Evolutionary conservation across 2,888 invertebrate species (phyloP).

Genomic region (Leptinotarsa haldemani): DNA sequence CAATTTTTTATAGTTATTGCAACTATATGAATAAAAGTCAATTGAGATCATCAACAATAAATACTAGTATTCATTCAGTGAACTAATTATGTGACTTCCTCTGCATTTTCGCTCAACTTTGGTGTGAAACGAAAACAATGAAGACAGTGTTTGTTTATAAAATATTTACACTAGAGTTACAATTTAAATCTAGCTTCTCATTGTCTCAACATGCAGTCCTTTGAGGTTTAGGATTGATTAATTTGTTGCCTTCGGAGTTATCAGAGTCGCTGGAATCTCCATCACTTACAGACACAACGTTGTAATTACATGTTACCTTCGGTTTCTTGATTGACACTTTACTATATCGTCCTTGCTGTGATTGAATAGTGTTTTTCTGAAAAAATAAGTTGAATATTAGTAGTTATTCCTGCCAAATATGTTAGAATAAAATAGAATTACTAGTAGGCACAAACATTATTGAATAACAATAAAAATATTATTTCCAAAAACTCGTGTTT

Average conservation of each 20-base stretch:
- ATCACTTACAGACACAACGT: slow-evolving; percentile 65
- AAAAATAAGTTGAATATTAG: slow-evolving; percentile 36
- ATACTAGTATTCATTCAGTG: slow-evolving; percentile 49
- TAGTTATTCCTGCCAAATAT: neutral
- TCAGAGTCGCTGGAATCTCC: slow-evolving; percentile 64
- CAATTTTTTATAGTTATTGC: neutral
- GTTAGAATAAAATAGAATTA: neutral
- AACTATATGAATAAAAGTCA: neutral
- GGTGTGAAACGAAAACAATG: slow-evolving; percentile 52
- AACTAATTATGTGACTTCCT: slow-evolving; percentile 47
- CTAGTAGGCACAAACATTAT: neutral
- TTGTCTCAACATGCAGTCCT: slow-evolving; percentile 61
- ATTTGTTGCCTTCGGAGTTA: slow-evolving; percentile 61
- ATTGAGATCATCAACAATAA: neutral
- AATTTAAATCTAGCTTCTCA: slow-evolving; percentile 31
- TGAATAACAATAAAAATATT: too few species aligned
- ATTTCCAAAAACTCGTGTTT: too few species aligned
- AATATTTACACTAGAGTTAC: slow-evolving; percentile 51
- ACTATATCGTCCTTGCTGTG: slow-evolving; percentile 62
- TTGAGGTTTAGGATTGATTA: slow-evolving; percentile 59
- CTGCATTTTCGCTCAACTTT: slow-evolving; percentile 44
- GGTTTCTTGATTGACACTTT: slow-evolving; percentile 66
- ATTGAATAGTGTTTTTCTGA: slow-evolving; percentile 63
- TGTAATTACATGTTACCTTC: slow-evolving; percentile 66
- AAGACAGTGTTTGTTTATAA: slow-evolving; percentile 57